Evolutionary conservation across 2,113 vertebrate species (phyloP).

Genomic region (Saimiri boliviensis): DNA sequence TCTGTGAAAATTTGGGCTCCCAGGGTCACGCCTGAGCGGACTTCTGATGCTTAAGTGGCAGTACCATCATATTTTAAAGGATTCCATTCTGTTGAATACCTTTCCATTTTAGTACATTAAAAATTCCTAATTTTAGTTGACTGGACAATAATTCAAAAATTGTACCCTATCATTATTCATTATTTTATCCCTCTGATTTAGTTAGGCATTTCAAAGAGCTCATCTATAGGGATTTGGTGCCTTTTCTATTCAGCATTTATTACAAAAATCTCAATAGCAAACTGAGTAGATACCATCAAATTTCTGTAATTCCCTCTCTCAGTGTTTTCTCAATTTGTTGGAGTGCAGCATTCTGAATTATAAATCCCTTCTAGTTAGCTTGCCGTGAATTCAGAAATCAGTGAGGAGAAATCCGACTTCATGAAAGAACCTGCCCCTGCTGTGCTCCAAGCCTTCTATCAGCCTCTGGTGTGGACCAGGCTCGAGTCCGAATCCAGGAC

Average conservation of each 20-base stretch:
- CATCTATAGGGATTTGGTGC: neutral
- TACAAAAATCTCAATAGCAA: neutral
- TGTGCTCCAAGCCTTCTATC: fast-evolving
- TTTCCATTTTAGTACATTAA: neutral
- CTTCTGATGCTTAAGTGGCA: too few species aligned
- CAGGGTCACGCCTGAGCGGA: neutral
- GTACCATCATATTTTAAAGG: neutral
- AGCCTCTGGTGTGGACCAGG: fast-evolving
- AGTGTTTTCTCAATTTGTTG: neutral
- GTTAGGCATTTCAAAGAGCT: neutral
- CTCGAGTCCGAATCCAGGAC: neutral
- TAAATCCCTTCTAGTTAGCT: neutral
- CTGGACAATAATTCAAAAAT: neutral
- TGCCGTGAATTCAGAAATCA: neutral
- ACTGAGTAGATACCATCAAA: too few species aligned
- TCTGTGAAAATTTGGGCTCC: neutral
- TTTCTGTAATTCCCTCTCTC: neutral
- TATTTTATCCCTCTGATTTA: neutral
- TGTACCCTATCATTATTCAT: too few species aligned
- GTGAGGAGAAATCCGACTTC: neutral
- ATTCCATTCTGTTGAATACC: neutral
- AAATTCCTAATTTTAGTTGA: neutral
- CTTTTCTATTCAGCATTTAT: neutral
- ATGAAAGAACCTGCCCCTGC: fast-evolving
- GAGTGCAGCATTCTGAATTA: neutral